phyloP scores from a whole-genome alignment of 2,113 vertebrate genomes.

The Azemiops feae region DNA sequence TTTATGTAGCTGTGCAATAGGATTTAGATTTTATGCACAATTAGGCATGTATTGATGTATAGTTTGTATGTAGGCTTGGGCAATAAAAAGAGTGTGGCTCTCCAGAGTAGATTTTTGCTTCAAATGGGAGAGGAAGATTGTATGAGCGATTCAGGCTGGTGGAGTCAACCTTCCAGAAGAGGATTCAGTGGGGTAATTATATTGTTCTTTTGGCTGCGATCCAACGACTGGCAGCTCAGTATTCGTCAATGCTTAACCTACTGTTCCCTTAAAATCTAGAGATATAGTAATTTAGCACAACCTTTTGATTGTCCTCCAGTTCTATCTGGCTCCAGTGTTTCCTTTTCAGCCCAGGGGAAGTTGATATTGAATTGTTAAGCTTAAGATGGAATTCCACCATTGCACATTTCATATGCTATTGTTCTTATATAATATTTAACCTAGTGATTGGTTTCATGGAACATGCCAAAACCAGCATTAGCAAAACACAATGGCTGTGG shows the following conservation, averaged over 20 bases:
- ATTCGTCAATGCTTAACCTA: neutral
- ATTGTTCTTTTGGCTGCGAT: conserved; percentile 12
- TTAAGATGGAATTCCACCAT: neutral
- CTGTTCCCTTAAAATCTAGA: neutral
- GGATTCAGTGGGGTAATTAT: neutral
- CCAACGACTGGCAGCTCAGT: neutral
- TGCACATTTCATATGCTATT: neutral
- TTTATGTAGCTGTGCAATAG: conserved; percentile 56
- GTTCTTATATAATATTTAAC: neutral
- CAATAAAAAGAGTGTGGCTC: conserved; percentile 47
- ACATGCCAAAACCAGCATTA: neutral
- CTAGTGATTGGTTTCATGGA: neutral
- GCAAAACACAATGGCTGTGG: neutral
- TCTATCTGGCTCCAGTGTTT: neutral
- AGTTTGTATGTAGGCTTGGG: conserved; percentile 57
- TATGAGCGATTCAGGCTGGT: neutral
- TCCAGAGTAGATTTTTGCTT: conserved; percentile 48
- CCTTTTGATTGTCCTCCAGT: neutral
- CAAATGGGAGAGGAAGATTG: neutral
- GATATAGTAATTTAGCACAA: neutral
- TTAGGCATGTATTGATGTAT: conserved; percentile 62
- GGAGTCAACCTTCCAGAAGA: conserved; percentile 15
- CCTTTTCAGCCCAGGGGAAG: neutral
- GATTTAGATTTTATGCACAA: conserved; percentile 70
- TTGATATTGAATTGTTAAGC: neutral